phyloP scores from a whole-genome alignment of 2,113 vertebrate genomes.

The Vireo altiloquus region DNA sequence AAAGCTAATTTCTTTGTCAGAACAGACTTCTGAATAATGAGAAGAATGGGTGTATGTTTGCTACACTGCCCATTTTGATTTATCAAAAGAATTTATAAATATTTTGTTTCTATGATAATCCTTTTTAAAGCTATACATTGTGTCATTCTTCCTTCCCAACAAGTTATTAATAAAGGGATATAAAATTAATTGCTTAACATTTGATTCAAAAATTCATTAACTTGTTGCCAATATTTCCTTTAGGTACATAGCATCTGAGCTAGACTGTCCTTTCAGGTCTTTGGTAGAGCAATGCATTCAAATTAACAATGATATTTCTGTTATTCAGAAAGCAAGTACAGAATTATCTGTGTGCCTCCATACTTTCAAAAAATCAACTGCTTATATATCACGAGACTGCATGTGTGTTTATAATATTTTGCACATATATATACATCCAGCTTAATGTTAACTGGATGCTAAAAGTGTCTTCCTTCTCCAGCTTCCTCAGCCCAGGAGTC shows the following conservation, averaged over 20 bases:
- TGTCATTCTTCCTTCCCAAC: neutral
- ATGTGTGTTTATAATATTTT: neutral
- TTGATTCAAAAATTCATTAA: neutral
- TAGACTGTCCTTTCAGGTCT: neutral
- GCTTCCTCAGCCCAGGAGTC: neutral
- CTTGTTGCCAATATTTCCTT: neutral
- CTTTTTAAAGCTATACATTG: neutral
- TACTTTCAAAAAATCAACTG: neutral
- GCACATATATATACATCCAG: rapidly evolving
- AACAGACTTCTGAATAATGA: conserved; percentile 18
- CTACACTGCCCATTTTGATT: neutral
- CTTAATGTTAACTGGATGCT: neutral
- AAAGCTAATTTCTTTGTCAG: conserved; percentile 57
- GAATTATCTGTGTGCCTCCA: neutral
- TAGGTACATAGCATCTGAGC: neutral
- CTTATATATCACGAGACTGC: neutral
- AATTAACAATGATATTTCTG: neutral
- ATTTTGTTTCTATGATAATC: neutral
- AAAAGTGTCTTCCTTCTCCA: neutral
- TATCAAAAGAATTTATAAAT: neutral
- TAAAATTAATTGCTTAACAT: neutral
- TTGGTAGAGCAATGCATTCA: neutral
- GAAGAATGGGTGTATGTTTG: neutral
- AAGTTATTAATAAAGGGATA: neutral
- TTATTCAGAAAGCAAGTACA: neutral